Percentiles rank a stretch among this genome's conserved stretches.
These are phyloP conservation scores for Pelodiscus sinensis DNA, from an alignment of 2,113 vertebrate species.

Conservation along the genomic window DNA sequence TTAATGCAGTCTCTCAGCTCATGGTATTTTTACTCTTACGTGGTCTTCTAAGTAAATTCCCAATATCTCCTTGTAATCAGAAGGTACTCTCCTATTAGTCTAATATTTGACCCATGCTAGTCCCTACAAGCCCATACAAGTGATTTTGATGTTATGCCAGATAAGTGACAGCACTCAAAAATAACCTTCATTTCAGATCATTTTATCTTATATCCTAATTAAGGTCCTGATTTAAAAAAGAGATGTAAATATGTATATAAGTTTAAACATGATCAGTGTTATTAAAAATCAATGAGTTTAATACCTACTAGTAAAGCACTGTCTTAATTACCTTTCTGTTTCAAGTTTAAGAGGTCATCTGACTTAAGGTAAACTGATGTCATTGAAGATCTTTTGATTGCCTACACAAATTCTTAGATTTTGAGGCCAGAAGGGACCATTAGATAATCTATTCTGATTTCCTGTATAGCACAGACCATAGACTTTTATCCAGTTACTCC, in stretches of 20 bases:
- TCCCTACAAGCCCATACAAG: not conserved
- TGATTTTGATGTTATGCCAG: accelerated
- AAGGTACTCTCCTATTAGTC: not conserved
- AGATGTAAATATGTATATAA: accelerated
- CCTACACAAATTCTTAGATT: not conserved
- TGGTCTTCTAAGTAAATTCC: not conserved
- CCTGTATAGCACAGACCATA: accelerated
- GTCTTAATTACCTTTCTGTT: not conserved
- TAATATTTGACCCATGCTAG: not conserved
- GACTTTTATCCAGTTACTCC: not conserved
- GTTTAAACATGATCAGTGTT: not conserved
- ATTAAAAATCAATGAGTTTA: not conserved
- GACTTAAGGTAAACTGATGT: not conserved
- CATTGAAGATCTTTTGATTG: not conserved
- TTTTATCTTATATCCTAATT: accelerated
- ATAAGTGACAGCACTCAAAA: not conserved
- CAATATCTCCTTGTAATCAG: not conserved
- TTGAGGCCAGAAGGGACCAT: too few relatives aligned
- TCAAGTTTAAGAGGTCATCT: not conserved
- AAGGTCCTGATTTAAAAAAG: not conserved
- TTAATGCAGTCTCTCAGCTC: not conserved
- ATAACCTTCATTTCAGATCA: not conserved
- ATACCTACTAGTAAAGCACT: not conserved
- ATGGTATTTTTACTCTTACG: not conserved
- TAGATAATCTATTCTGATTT: not conserved